phyloP scores from a whole-genome alignment of 2,888 invertebrate species.

The Brachylomia viminalis region DNA sequence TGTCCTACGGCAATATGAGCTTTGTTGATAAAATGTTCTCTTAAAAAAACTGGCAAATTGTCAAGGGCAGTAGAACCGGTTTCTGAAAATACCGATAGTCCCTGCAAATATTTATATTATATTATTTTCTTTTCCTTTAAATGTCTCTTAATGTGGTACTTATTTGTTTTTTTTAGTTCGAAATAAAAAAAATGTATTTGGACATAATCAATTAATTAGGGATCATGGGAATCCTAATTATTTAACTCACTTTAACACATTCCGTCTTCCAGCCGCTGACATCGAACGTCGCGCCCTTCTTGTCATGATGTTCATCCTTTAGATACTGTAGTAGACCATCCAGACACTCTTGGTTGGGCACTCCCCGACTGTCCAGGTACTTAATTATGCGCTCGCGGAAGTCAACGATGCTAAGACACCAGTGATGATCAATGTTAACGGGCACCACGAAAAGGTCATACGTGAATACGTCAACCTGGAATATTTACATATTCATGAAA shows the following conservation, averaged over 20 bases:
- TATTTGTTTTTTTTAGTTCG: background rate
- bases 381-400: constrained; percentile 93
- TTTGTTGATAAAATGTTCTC: background rate
- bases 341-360: constrained; percentile 93
- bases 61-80: background rate
- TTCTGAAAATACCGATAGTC: background rate
- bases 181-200: background rate
- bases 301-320: constrained; percentile 95
- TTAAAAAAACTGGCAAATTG: background rate
- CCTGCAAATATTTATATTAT: background rate
- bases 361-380: constrained; percentile 98
- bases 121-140: background rate
- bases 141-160: background rate
- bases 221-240: background rate
- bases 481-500: constrained; percentile 19
- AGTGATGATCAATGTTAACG: constrained; percentile 98
- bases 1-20: constrained; percentile 84
- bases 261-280: constrained; percentile 92
- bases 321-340: constrained; percentile 94
- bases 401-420: constrained; percentile 98
- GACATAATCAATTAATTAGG: background rate
- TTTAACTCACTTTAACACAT: constrained; percentile 89
- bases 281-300: constrained; percentile 94
- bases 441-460: constrained; percentile 97
- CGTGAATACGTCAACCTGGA: constrained; percentile 94